Evolutionary conservation across 2,113 vertebrate genomes (phyloP), one percentile per base, ranked within the genome.

Genomic region (Bostrychus sinensis): DNA sequence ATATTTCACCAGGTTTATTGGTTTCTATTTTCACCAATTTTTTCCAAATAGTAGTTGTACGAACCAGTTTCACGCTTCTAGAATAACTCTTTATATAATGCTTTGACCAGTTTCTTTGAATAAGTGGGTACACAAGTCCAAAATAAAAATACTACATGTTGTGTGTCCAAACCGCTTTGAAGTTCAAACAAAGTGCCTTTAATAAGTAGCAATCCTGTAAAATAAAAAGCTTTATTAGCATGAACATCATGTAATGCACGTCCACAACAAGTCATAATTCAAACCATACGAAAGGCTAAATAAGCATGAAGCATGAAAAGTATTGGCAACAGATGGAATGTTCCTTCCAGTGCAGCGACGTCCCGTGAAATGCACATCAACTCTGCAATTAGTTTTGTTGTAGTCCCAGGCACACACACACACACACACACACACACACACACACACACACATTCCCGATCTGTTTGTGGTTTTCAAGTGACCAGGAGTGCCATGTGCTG

Each of bases 321-420:
- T 66, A 57, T 54, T 77, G 72, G 68, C 82, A 87, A 66, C 89
- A 83, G 84, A 91, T 85, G 82, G 83, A 83, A 74, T 75, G 81
- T 83, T 51, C 69, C 78, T 78, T 62, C 43, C 63, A 39, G 45
- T 75, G 63, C 56, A 39, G 54, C 28, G 50, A 54, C 79, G 46
- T 80, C 65, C 70, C 56, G 22, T 82, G 77, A 86, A 83, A 79
- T 54, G 53, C 75, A 72, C 72, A 73, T 86, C 77, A 84, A 74
- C 56, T 67, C 75, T 60, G 53, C 59, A 81, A 84, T 83, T 82
- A 78, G 63, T 76, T 59, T n/a, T 58, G 59, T 41, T 56, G 36
- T 42, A 48, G 53, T 72, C 39, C 7, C 48, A 54, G 64, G 30
- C 46, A 25, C n/a, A 59, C 20, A 37, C 37, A 23, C 19, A 22